Evolutionary conservation across 2,888 invertebrate species (phyloP).

Genomic region (Apoda limacodes): DNA sequence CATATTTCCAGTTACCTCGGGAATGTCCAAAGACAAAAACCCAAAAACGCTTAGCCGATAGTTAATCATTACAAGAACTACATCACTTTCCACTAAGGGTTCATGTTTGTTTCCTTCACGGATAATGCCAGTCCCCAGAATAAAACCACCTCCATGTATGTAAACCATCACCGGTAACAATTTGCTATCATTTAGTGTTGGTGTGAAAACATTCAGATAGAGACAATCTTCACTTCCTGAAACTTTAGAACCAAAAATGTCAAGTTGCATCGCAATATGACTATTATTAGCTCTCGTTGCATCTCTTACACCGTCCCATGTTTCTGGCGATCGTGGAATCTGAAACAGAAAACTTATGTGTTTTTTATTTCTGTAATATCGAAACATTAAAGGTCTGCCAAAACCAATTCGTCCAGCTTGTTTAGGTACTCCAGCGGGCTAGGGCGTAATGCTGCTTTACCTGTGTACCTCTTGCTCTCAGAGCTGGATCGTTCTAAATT

Average conservation of each 20-base stretch:
- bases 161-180: conserved; percentile 37
- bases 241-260: too few species aligned
- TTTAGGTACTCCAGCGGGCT: too few species aligned
- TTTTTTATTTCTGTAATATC: too few species aligned
- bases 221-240: conserved; percentile 46
- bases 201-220: conserved; percentile 43
- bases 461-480: too few species aligned
- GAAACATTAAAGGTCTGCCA: too few species aligned
- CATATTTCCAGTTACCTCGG: conserved; percentile 43
- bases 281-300: conserved; percentile 43
- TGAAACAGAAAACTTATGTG: conserved; percentile 23
- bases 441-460: too few species aligned
- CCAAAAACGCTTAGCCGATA: conserved; percentile 48
- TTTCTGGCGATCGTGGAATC: conserved; percentile 43
- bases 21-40: conserved; percentile 37
- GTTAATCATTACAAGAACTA: conserved; percentile 47
- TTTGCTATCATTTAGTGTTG: conserved; percentile 23
- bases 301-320: conserved; percentile 54
- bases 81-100: conserved; percentile 36
- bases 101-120: conserved; percentile 37
- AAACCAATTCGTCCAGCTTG: too few species aligned
- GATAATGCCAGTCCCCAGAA: conserved; percentile 33
- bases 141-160: conserved; percentile 51
- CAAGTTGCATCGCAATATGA: conserved; percentile 27
- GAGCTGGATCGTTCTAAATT: too few species aligned